Percentiles rank a stretch among this genome's conserved stretches.
phyloP scores from a whole-genome alignment of 2,797 vertebrate genomes.

The Australoheros facetus region DNA sequence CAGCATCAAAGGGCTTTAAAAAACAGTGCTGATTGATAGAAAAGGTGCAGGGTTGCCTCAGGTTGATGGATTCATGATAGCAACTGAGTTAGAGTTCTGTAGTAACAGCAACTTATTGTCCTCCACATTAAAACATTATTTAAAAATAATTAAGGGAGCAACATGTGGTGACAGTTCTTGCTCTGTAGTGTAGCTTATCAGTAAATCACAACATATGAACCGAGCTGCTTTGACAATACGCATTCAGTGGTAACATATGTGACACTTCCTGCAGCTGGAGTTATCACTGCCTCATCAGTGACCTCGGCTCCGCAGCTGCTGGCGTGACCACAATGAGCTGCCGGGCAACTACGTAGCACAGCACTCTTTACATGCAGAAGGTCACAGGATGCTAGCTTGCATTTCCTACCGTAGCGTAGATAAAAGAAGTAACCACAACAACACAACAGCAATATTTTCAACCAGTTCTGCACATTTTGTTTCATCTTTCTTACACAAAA shows the following conservation, averaged over 20 bases:
- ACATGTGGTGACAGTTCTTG: not conserved
- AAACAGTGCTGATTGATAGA: not conserved
- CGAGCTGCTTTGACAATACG: constrained; percentile 19
- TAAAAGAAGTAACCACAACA: constrained; percentile 21
- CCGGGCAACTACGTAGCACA: constrained; percentile 35
- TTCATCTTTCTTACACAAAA: not conserved
- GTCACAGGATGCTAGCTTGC: constrained; percentile 21
- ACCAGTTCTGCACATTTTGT: not conserved
- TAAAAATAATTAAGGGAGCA: not conserved
- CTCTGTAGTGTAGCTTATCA: constrained; percentile 10
- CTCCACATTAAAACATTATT: not conserved
- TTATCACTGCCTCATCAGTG: constrained; percentile 59
- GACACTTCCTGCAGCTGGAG: constrained; percentile 52
- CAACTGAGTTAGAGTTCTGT: not conserved
- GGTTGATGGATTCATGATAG: not conserved
- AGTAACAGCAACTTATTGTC: constrained; percentile 12
- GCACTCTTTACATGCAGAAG: constrained; percentile 22
- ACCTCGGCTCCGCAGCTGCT: constrained; percentile 36
- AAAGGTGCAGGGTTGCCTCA: not conserved
- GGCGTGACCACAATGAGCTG: constrained; percentile 58
- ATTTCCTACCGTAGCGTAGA: constrained; percentile 6
- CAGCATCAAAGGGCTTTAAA: not conserved
- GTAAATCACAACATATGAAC: not conserved
- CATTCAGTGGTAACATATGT: constrained; percentile 15
- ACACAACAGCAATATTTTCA: constrained; percentile 1